These are phyloP conservation scores for Microctonus aethiopoides DNA, from an alignment of 2,888 invertebrate species.

Conservation along the genomic window DNA sequence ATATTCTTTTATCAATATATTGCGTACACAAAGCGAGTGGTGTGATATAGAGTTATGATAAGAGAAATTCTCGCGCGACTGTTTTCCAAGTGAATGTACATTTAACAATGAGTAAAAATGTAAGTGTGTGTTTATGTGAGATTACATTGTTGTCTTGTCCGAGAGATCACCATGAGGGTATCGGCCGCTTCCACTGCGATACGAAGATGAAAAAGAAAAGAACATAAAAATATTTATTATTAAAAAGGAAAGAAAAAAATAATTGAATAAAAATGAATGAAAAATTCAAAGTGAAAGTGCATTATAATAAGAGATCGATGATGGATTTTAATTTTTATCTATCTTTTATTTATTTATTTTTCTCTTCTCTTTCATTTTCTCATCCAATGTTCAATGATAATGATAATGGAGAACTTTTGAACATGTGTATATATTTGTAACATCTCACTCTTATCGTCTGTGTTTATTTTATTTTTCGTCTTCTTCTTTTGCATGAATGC, in stretches of 20 bases:
- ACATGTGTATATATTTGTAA: neutral
- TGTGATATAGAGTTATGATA: constrained; percentile 2
- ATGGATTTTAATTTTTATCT: constrained; percentile 9
- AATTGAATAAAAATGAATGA: neutral
- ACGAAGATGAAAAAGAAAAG: constrained; percentile 42
- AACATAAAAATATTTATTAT: neutral
- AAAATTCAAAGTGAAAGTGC: constrained; percentile 16
- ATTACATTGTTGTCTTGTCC: constrained; percentile 67
- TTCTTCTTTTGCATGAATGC: neutral
- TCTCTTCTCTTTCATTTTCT: neutral
- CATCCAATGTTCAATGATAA: neutral
- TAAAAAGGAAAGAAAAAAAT: neutral
- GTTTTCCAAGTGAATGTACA: constrained; percentile 2
- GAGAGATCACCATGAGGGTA: constrained; percentile 66
- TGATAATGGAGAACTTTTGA: neutral
- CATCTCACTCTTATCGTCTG: constrained; percentile 8
- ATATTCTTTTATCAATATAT: neutral
- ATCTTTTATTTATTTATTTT: neutral
- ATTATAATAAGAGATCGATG: constrained; percentile 11
- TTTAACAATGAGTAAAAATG: constrained; percentile 19
- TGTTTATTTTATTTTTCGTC: too few species aligned
- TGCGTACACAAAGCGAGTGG: neutral
- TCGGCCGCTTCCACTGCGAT: constrained; percentile 60
- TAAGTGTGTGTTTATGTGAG: constrained; percentile 41
- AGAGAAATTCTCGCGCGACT: neutral